Percentiles rank a stretch among this genome's conserved stretches.
Conservation (phyloP, 1,140 invertebrate genomes). For the Carcinoscorpius rotundicauda region DNA sequence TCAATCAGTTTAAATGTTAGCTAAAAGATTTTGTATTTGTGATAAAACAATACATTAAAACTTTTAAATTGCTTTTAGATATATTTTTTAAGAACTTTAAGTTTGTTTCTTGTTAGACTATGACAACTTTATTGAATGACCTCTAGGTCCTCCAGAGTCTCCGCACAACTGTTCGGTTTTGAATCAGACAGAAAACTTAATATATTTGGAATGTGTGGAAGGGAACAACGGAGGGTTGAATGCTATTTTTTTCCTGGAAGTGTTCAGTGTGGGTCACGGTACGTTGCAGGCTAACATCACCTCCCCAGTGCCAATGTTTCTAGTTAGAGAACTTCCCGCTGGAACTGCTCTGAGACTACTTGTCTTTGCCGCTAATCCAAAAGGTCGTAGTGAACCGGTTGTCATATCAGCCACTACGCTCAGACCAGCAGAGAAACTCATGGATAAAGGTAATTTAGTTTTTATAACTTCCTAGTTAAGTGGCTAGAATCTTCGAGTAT, state of each 20-base stretch:
- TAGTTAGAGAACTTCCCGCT: slow-evolving; percentile 41
- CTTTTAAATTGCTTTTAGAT: no score
- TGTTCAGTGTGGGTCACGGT: slow-evolving; percentile 43
- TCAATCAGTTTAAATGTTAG: no score
- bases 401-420: slow-evolving; percentile 19
- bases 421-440: slow-evolving; percentile 19
- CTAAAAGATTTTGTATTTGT: no score
- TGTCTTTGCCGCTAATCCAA: slow-evolving; percentile 55
- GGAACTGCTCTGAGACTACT: slow-evolving; percentile 32
- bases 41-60: no score
- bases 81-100: no score
- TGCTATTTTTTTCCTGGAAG: slow-evolving; percentile 67
- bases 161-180: slow-evolving; percentile 74
- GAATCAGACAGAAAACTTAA: slow-evolving; percentile 68
- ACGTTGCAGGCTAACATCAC: slow-evolving; percentile 42
- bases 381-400: slow-evolving; percentile 48
- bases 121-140: neutral
- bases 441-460: slow-evolving; percentile 14
- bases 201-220: slow-evolving; percentile 61
- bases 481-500: slow-evolving; percentile 40
- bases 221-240: slow-evolving; percentile 72
- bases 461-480: neutral
- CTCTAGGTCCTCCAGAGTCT: slow-evolving; percentile 45
- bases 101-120: no score
- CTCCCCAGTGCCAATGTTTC: slow-evolving; percentile 43